These are phyloP conservation scores for Procapra przewalskii DNA, from an alignment of 2,113 vertebrate genomes.

Conservation along the genomic window DNA sequence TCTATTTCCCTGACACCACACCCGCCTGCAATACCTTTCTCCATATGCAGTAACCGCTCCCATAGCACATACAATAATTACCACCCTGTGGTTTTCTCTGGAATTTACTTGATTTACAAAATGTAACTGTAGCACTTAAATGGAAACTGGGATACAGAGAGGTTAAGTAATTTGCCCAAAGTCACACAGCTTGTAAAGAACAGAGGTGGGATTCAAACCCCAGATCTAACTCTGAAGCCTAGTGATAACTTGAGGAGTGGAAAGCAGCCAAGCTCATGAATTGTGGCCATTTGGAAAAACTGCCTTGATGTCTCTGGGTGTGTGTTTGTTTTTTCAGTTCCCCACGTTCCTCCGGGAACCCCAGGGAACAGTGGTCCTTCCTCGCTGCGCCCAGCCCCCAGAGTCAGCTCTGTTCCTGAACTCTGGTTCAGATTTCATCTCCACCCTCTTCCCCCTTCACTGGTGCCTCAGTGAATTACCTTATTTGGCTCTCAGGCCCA, in stretches of 20 bases:
- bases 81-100: background rate
- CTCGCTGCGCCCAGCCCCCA: accelerated
- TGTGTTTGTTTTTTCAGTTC: background rate
- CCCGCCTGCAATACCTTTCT: background rate
- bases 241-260: background rate
- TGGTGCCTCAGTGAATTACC: background rate
- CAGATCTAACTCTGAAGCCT: background rate
- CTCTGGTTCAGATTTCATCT: background rate
- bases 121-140: background rate
- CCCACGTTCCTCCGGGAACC: background rate
- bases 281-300: background rate
- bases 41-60: background rate
- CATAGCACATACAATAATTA: background rate
- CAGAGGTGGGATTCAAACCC: background rate
- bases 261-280: background rate
- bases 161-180: background rate
- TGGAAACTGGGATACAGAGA: background rate
- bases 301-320: background rate
- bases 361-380: background rate
- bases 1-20: background rate
- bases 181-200: background rate
- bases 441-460: background rate
- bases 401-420: background rate
- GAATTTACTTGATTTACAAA: background rate
- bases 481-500: constrained; percentile 53